Percentiles rank a stretch among this genome's conserved stretches.
phyloP scores from a whole-genome alignment of 1,140 invertebrate genomes.

The Danaus plexippus region DNA sequence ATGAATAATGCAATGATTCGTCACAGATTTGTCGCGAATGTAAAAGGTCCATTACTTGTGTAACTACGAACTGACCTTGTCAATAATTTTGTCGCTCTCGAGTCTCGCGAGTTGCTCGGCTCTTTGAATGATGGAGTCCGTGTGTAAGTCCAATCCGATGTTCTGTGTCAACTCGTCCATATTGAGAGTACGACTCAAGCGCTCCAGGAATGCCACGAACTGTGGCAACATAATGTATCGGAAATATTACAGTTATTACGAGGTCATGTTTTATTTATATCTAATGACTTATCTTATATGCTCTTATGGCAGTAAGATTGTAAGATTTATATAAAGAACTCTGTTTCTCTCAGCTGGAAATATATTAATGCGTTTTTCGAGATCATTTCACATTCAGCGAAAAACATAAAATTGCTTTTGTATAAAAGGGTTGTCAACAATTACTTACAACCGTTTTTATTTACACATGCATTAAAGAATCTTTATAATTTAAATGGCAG shows the following conservation, averaged over 20 bases:
- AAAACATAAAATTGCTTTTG: no score
- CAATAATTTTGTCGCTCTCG: constrained; percentile 83
- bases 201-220: constrained; percentile 82
- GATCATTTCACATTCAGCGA: no score
- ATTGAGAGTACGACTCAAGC: constrained; percentile 79
- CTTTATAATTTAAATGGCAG: no score
- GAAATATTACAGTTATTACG: constrained; percentile 4
- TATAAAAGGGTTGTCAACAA: no score
- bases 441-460: no score
- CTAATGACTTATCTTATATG: background rate
- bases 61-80: constrained; percentile 75
- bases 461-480: no score
- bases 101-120: constrained; percentile 83
- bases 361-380: no score
- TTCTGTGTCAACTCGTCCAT: constrained; percentile 85
- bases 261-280: background rate
- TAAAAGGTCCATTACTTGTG: constrained; percentile 17
- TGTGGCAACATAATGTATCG: constrained; percentile 34
- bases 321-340: no score
- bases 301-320: no score
- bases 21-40: constrained; percentile 1
- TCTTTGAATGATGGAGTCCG: constrained; percentile 81
- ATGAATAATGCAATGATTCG: no score
- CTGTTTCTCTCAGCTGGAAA: no score
- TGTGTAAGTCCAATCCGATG: constrained; percentile 83